These are phyloP conservation scores for Chlamydotis undulata DNA, from an alignment of 2,113 vertebrate species.

Conservation along the genomic window DNA sequence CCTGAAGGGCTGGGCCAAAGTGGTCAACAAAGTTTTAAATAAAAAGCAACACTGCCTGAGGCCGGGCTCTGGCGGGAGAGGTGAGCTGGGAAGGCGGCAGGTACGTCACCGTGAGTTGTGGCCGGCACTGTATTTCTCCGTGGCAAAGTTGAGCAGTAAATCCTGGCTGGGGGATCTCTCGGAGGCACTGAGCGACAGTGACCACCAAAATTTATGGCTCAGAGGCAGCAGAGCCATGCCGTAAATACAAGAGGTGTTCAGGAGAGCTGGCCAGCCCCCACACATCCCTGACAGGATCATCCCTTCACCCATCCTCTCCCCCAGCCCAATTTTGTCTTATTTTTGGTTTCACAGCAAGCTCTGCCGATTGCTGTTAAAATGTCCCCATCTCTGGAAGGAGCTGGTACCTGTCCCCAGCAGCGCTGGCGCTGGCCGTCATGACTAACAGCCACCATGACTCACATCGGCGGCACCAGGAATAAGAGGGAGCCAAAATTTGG, in stretches of 20 bases:
- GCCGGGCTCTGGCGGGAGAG: background rate
- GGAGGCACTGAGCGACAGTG: background rate
- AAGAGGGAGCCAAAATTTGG: background rate
- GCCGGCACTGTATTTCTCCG: background rate
- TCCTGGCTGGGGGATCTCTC: background rate
- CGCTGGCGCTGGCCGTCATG: fast-evolving
- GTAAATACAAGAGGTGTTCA: background rate
- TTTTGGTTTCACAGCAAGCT: background rate
- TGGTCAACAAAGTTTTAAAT: background rate
- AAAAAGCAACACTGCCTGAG: fast-evolving
- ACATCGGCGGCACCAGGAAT: background rate
- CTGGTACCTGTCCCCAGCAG: background rate
- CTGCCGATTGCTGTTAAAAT: background rate
- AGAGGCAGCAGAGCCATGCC: background rate
- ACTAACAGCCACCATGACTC: background rate
- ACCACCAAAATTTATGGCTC: background rate
- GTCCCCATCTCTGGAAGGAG: background rate
- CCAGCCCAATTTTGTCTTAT: background rate
- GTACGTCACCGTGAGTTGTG: background rate
- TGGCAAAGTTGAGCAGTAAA: background rate
- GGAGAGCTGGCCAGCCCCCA: background rate
- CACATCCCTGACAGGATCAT: fast-evolving
- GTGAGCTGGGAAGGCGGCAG: background rate
- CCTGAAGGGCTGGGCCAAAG: background rate
- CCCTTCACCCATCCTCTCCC: background rate